Evolutionary conservation across 2,113 vertebrate species (phyloP).

Genomic region (Telmatochromis sp.): DNA sequence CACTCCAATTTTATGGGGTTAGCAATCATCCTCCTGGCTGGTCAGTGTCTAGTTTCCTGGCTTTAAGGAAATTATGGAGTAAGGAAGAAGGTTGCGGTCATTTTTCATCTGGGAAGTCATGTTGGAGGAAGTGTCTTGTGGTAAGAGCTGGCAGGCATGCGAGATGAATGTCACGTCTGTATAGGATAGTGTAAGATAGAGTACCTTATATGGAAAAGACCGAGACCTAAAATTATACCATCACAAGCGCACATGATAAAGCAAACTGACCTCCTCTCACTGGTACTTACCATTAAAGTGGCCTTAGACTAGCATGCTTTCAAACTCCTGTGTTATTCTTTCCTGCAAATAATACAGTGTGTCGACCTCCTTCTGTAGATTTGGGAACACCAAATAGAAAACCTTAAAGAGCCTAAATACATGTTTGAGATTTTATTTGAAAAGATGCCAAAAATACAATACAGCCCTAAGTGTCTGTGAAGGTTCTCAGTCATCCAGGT

Average conservation of each 20-base stretch:
- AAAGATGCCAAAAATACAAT: background rate
- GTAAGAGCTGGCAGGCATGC: conserved; percentile 20
- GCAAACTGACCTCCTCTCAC: background rate
- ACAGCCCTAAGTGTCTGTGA: background rate
- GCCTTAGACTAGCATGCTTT: background rate
- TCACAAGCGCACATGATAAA: background rate
- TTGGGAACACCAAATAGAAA: background rate
- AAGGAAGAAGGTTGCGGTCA: conserved; percentile 19
- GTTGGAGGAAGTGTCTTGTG: conserved; percentile 56
- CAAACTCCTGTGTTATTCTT: background rate
- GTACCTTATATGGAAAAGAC: conserved; percentile 55
- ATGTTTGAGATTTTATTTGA: background rate
- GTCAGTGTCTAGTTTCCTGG: conserved; percentile 5
- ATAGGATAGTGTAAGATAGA: background rate
- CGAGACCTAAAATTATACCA: background rate
- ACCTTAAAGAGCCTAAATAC: background rate
- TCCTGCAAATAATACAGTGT: background rate
- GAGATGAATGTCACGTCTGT: conserved; percentile 38
- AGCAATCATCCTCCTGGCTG: background rate
- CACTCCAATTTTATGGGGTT: background rate
- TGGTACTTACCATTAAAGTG: background rate
- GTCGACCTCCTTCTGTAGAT: background rate
- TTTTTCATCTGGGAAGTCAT: conserved; percentile 29
- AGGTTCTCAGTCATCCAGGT: no score
- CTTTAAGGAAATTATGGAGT: conserved; percentile 17